A percentile compares a stretch with the other conserved stretches of the same genome.
These are phyloP conservation scores for Aulostomus chinensis DNA, from an alignment of 2,797 vertebrate species.

Conservation along the genomic window DNA sequence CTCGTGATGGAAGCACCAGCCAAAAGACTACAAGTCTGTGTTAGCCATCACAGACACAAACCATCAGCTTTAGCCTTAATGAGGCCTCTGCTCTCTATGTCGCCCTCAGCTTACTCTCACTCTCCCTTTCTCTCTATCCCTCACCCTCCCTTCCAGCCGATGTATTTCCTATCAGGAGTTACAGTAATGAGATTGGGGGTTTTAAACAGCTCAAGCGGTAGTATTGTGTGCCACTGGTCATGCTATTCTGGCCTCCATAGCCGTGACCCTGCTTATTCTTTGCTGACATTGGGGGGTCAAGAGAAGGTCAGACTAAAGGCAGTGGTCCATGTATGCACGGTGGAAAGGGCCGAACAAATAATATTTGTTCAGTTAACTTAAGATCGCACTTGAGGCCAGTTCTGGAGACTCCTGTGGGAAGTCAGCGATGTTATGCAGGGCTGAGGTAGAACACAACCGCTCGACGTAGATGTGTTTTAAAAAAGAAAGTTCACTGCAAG, in stretches of 20 bases:
- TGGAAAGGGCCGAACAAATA: conserved; percentile 1
- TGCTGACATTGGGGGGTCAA: conserved; percentile 12
- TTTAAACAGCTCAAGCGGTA: conserved; percentile 27
- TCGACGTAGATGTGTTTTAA: no score
- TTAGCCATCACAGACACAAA: conserved; percentile 39
- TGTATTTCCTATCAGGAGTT: conserved; percentile 48
- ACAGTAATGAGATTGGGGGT: conserved; percentile 49
- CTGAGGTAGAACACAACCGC: no score
- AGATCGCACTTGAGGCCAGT: neutral
- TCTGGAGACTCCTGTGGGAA: neutral
- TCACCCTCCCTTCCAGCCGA: conserved; percentile 1
- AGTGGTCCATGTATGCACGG: neutral
- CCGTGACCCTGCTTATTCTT: conserved; percentile 26
- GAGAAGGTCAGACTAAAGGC: conserved; percentile 1
- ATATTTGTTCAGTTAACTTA: conserved; percentile 6
- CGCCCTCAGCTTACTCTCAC: conserved; percentile 10
- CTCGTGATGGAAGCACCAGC: conserved; percentile 33
- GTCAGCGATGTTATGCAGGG: neutral
- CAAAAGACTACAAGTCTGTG: conserved; percentile 34
- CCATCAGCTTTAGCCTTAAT: conserved; percentile 25
- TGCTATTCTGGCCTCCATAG: conserved; percentile 18
- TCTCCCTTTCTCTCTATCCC: conserved; percentile 20
- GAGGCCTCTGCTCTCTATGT: conserved; percentile 24
- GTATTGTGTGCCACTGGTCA: conserved; percentile 14
- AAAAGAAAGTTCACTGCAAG: no score